Evolutionary conservation across 23 tunicate species (phyloP).

Genomic region (Styela plicata): DNA sequence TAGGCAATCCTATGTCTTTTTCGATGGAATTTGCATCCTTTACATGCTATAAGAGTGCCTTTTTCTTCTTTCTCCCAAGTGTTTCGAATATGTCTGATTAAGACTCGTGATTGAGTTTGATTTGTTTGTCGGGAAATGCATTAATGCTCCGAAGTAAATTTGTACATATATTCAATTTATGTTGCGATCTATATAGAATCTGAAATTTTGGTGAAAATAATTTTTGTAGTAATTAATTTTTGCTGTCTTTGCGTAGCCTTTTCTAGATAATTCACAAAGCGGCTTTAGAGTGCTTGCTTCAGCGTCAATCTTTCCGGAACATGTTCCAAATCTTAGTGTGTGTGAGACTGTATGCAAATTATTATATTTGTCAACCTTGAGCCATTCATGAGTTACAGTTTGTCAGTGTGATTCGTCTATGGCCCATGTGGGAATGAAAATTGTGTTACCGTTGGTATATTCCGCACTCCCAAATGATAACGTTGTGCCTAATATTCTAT

Average conservation of each 20-base stretch:
- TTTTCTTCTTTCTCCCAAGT: constrained; percentile 15
- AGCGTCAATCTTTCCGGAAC: background rate
- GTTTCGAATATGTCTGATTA: constrained; percentile 39
- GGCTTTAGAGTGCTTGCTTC: background rate
- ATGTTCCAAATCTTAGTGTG: background rate
- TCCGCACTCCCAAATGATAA: background rate
- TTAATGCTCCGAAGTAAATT: no score
- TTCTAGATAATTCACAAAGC: background rate
- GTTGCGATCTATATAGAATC: background rate
- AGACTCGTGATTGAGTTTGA: constrained; percentile 2
- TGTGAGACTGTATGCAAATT: background rate
- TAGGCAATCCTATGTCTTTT: background rate
- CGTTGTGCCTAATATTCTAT: background rate
- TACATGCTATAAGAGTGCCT: constrained; percentile 32
- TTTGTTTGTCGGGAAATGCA: background rate
- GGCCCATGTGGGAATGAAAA: no score
- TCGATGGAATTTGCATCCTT: background rate
- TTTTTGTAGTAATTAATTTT: background rate
- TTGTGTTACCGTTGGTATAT: no score
- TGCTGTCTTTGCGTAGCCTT: no score
- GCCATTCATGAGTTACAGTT: no score
- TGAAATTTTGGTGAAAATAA: background rate
- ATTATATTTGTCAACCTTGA: no score
- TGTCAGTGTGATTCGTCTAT: no score
- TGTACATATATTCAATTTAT: no score